Percentiles rank a stretch among this genome's conserved stretches.
Evolutionary conservation across 2,113 vertebrate genomes (phyloP).

Genomic region (Gallinago media): DNA sequence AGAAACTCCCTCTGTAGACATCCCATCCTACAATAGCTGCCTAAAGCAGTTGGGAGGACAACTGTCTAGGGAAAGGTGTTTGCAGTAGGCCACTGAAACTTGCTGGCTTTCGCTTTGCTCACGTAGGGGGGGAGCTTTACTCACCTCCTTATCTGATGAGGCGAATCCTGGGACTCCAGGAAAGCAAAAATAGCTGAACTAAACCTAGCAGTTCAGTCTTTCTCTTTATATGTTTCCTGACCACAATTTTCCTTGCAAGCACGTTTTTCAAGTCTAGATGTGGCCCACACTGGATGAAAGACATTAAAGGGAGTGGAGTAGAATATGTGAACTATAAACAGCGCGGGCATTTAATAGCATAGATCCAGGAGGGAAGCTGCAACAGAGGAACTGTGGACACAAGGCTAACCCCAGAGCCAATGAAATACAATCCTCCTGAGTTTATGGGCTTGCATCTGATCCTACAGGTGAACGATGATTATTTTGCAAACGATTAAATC

Average conservation of each 20-base stretch:
- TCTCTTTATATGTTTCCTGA: not conserved
- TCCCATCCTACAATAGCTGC: rapidly evolving
- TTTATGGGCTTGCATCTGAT: not conserved
- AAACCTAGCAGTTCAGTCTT: not conserved
- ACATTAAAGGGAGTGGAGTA: not conserved
- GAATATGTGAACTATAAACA: not conserved
- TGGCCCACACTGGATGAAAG: not conserved
- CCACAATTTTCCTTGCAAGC: not conserved
- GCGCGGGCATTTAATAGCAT: not conserved
- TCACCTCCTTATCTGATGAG: not conserved
- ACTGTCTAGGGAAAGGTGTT: not conserved
- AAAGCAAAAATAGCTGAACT: not conserved
- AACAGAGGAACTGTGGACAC: not conserved
- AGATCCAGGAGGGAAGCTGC: not conserved
- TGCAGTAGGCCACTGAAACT: not conserved
- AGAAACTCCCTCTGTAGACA: not conserved
- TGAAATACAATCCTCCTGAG: not conserved
- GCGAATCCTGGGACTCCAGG: not conserved
- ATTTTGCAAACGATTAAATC: not conserved
- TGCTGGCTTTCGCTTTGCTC: not conserved
- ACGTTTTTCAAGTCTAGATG: conserved; percentile 15
- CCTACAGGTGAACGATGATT: not conserved
- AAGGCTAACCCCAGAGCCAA: not conserved
- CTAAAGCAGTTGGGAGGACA: not conserved
- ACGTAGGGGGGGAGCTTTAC: not conserved